Percentiles rank a stretch among this genome's conserved stretches.
Evolutionary conservation across 1,140 invertebrate species (phyloP).

Genomic region (Drusus annulatus): DNA sequence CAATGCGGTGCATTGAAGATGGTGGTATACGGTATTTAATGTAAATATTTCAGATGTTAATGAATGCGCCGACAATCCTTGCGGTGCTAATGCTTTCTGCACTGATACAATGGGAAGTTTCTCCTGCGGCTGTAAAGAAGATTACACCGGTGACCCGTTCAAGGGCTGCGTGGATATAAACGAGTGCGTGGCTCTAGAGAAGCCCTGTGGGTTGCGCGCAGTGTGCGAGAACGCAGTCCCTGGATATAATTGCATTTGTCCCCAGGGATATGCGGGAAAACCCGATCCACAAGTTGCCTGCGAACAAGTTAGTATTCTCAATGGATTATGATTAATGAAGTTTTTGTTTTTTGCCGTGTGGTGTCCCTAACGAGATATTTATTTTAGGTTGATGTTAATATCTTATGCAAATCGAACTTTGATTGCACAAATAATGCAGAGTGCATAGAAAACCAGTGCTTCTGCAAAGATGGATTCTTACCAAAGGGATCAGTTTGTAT

Average conservation of each 20-base stretch:
- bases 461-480: conserved; percentile 91
- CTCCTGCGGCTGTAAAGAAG: conserved; percentile 85
- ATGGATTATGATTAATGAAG: not conserved
- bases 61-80: conserved; percentile 89
- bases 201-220: conserved; percentile 89
- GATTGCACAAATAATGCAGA: conserved; percentile 94
- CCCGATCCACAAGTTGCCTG: conserved; percentile 87
- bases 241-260: conserved; percentile 90
- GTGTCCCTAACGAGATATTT: conserved; percentile 43
- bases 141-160: conserved; percentile 89
- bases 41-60: conserved; percentile 81
- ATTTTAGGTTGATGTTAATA: conserved; percentile 85
- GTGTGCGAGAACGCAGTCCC: conserved; percentile 90
- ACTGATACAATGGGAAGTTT: conserved; percentile 90
- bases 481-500: conserved; percentile 83
- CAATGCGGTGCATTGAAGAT: conserved; percentile 24
- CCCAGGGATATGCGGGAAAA: conserved; percentile 89
- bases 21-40: conserved; percentile 38
- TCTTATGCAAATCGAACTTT: conserved; percentile 89
- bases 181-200: conserved; percentile 87
- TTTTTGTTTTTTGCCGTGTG: not conserved
- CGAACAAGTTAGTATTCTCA: conserved; percentile 78
- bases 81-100: conserved; percentile 88
- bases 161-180: conserved; percentile 91
- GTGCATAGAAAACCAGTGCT: conserved; percentile 90